These are phyloP conservation scores for Syrphus vitripennis DNA, from an alignment of 2,888 invertebrate species.

Conservation along the genomic window DNA sequence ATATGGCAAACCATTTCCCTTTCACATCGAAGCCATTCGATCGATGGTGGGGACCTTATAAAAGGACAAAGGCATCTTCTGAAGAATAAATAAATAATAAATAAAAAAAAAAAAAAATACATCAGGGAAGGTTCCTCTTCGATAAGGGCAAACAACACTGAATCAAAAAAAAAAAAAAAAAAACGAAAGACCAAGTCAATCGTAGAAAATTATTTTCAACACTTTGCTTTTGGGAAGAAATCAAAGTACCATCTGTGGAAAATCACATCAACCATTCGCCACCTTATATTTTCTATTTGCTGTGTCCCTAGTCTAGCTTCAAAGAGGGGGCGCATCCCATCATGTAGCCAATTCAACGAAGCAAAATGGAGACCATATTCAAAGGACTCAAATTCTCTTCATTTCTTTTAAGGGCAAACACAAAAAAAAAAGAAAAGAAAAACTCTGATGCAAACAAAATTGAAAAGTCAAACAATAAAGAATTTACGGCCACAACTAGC, in stretches of 20 bases:
- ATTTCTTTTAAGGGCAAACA: conserved; percentile 5
- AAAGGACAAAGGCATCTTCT: conserved; percentile 51
- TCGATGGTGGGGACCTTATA: no score
- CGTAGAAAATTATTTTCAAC: conserved; percentile 54
- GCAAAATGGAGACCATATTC: conserved; percentile 33
- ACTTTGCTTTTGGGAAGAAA: no score
- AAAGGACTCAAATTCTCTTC: conserved; percentile 21
- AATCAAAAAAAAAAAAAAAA: no score
- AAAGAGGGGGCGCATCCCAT: background rate
- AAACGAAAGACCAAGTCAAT: conserved; percentile 58
- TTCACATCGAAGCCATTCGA: no score
- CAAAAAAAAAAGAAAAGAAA: no score
- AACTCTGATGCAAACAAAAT: conserved; percentile 47
- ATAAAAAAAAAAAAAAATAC: background rate
- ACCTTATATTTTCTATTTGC: conserved; percentile 6
- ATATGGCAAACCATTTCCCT: background rate
- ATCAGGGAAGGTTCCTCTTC: background rate
- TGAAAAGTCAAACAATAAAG: conserved; percentile 68
- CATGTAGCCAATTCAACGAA: conserved; percentile 22
- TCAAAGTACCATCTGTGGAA: conserved; percentile 67
- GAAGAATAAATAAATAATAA: conserved; percentile 52
- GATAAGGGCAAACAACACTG: conserved; percentile 26
- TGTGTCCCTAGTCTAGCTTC: background rate
- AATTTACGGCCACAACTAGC: conserved; percentile 63
- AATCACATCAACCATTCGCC: conserved; percentile 65